Evolutionary conservation across 2,113 vertebrate species (phyloP).

Genomic region (chimpanzee (Pan troglodytes)): NHGRI_mPanTro3-v2.1_pri NC_086015.1:45256501-45257000

Average conservation of each 20-base stretch:
- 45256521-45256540: background rate
- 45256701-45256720: background rate
- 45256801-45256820: background rate
- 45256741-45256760: background rate
- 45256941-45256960: background rate
- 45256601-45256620: background rate
- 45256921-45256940: background rate
- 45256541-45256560: background rate
- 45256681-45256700: background rate
- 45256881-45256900: background rate
- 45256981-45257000: background rate
- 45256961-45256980: too few species aligned
- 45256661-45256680: background rate
- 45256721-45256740: background rate
- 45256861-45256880: too few species aligned
- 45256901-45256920: background rate
- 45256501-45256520: background rate
- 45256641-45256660: background rate
- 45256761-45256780: background rate
- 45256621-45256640: rapidly evolving
- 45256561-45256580: background rate
- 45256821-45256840: background rate
- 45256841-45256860: background rate
- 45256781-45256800: background rate
- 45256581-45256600: too few species aligned